Base-by-base conservation (phyloP, 2,797 vertebrate species). In the Syngnathus rostellatus region DNA sequence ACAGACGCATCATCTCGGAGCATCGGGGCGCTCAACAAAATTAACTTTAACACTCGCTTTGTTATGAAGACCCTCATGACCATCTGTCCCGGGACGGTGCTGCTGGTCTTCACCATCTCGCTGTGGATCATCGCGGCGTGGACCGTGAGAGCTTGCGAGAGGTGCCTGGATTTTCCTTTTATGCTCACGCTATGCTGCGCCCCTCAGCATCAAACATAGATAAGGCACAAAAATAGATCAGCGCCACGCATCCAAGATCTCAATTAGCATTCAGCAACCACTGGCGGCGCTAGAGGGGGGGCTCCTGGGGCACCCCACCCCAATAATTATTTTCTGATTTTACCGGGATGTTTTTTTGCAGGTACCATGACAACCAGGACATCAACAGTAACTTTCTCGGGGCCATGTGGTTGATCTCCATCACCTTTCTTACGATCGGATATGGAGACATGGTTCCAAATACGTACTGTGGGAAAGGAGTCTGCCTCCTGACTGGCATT, bases 41-140 rank as follows among this genome's bases (percentile, higher is more conserved):
- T 99, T 91, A 99, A 98, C 93, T 99, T 99, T 86, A 99, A 99
- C 92, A 99, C 97, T 0, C 95, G 96, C 88, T 99, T 99, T 85
- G 97, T 99, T 89, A 99, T 99, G 97, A 99, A 99, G 93, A 99
- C 97, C 77, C 89, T 99, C 89, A 99, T 99, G 97, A 99, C 97
- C 89, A 99, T 99, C 90, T 99, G 97, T 85, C 97, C 97, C 7
- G 97, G 97, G 91, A 99, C 96, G 75, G 97, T 99, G 82, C 92
- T 99, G 83, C 93, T 99, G 90, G 97, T 99, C 88, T 99, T 99
- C 93, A 99, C 97, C 92, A 99, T 99, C 91, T 99, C 97, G 8
- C 90, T 99, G 84, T 99, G 97, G 97, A 99, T 99, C 94, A 99
- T 99, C 83, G 97, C 97, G 72, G 97, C 97, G 41, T 99, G 97